These are phyloP conservation scores for Merops nubicus DNA, from an alignment of 2,113 vertebrate genomes.

Conservation along the genomic window DNA sequence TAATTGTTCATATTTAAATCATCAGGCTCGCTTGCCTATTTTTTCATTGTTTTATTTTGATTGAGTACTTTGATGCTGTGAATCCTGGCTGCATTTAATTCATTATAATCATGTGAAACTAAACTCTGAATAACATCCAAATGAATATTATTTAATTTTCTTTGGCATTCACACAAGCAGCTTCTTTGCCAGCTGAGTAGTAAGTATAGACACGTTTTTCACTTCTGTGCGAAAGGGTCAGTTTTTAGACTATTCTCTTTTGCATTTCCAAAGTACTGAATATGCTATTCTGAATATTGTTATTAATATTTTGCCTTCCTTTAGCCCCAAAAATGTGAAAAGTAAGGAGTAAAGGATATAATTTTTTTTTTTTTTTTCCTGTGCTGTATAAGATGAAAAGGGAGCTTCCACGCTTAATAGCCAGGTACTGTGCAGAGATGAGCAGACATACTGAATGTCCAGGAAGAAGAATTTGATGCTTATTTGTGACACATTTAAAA, in stretches of 20 bases:
- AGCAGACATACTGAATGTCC: not conserved
- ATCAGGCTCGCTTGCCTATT: not conserved
- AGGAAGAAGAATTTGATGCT: not conserved
- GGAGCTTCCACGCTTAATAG: not conserved
- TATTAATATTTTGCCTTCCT: not conserved
- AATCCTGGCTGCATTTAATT: conserved; percentile 29
- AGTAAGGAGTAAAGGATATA: not conserved
- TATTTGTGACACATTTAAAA: not conserved
- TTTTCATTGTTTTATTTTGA: conserved; percentile 24
- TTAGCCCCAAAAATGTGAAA: not conserved
- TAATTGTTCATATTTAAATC: conserved; percentile 43
- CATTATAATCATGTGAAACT: conserved; percentile 42
- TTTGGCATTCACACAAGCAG: conserved; percentile 7
- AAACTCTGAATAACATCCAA: conserved; percentile 22
- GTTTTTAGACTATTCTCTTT: not conserved
- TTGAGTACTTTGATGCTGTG: conserved; percentile 14
- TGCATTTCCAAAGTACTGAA: not conserved
- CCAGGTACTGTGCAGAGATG: not conserved
- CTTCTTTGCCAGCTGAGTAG: conserved; percentile 21
- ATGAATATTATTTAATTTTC: conserved; percentile 49
- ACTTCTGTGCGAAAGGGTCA: not conserved
- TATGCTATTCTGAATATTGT: not conserved
- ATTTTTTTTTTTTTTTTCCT: too few species aligned
- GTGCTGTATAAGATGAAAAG: not conserved
- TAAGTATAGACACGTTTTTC: not conserved